Evolutionary conservation across 2,797 vertebrate species (phyloP).

Genomic region (Sternarchorhynchus goeldii): DNA sequence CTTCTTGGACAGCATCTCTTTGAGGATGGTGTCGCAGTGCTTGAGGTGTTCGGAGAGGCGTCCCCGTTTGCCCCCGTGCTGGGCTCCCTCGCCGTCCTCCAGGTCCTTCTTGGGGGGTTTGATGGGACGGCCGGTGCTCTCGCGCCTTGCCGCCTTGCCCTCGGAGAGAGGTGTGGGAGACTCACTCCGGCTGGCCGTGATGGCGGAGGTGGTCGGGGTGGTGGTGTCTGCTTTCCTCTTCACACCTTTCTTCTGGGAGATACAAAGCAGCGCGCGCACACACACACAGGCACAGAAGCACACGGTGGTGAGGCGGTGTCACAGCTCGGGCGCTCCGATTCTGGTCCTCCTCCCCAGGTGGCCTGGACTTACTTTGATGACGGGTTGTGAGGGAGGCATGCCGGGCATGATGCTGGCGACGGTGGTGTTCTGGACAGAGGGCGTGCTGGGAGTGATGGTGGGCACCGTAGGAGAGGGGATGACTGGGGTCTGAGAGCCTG

Average conservation of each 20-base stretch:
- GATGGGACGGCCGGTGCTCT: constrained; percentile 77
- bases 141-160: constrained; percentile 77
- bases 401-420: constrained; percentile 73
- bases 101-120: constrained; percentile 80
- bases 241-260: constrained; percentile 82
- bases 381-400: constrained; percentile 75
- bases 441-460: constrained; percentile 74
- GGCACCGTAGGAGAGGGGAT: constrained; percentile 78
- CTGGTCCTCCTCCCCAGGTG: background rate
- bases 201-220: constrained; percentile 80
- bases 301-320: constrained; percentile 1
- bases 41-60: constrained; percentile 82
- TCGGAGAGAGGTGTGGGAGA: constrained; percentile 75
- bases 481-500: constrained; percentile 77
- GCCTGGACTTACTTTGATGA: constrained; percentile 80
- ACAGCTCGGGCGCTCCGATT: background rate
- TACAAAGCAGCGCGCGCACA: background rate
- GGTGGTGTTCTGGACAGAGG: constrained; percentile 72
- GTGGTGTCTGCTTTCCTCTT: constrained; percentile 86
- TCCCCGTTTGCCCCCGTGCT: constrained; percentile 74
- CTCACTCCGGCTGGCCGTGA: constrained; percentile 75
- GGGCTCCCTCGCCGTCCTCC: constrained; percentile 76
- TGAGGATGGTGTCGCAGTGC: constrained; percentile 87
- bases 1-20: constrained; percentile 94
- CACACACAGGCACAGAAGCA: constrained; percentile 13